Conservation (phyloP, 1,140 invertebrate species). For the Chrysomallon squamiferum region DNA sequence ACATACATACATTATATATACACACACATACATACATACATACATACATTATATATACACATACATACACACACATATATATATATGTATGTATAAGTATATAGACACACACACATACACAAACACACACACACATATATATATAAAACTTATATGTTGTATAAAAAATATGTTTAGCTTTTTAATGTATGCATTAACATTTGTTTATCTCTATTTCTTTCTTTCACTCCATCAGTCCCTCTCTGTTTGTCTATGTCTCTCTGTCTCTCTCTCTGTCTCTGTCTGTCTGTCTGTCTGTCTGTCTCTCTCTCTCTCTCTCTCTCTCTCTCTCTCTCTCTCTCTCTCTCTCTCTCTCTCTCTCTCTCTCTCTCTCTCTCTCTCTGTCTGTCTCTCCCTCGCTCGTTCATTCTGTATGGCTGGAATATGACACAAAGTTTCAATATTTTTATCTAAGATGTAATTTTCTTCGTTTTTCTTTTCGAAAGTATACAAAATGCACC, state of each 20-base stretch:
- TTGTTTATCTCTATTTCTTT: not conserved
- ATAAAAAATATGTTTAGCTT: no score
- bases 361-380: not conserved
- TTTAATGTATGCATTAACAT: no score
- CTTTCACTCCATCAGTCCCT: not conserved
- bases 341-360: not conserved
- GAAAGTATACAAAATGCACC: not conserved
- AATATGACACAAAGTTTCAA: not conserved
- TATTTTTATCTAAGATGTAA: not conserved
- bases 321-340: slow-evolving; percentile 5
- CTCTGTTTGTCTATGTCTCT: not conserved
- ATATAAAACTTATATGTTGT: no score
- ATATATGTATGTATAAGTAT: no score
- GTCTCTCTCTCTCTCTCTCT: slow-evolving; percentile 4
- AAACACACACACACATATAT: no score
- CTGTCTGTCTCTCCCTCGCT: not conserved
- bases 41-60: no score
- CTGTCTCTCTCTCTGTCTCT: slow-evolving; percentile 3
- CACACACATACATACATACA: no score
- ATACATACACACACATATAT: no score
- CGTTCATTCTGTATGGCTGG: not conserved
- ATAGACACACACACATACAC: no score
- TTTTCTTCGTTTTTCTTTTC: slow-evolving; percentile 1
- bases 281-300: not conserved
- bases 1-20: no score